These are phyloP conservation scores for Physella acuta DNA, from an alignment of 1,140 invertebrate genomes.

Conservation along the genomic window DNA sequence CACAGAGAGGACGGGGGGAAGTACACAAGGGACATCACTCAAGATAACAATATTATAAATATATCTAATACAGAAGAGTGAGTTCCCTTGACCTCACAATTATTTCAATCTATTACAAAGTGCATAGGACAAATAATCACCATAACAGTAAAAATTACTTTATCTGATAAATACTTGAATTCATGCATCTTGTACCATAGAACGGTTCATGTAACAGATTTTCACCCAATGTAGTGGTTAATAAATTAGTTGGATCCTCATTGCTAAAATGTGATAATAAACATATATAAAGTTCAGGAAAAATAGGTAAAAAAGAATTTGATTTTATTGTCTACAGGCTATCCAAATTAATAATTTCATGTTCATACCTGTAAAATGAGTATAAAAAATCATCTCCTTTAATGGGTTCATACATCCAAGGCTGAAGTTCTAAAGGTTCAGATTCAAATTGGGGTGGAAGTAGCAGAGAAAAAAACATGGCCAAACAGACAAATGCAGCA, in stretches of 20 bases:
- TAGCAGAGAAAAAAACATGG: constrained; percentile 60
- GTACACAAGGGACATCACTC: no score
- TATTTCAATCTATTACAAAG: no score
- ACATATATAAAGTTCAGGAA: not conserved
- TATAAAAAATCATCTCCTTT: constrained; percentile 48
- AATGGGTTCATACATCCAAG: constrained; percentile 62
- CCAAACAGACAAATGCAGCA: constrained; percentile 63
- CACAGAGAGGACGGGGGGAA: no score
- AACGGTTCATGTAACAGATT: constrained; percentile 27
- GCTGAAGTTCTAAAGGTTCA: constrained; percentile 61
- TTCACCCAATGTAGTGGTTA: constrained; percentile 13
- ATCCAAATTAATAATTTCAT: no score
- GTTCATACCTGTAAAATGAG: constrained; percentile 59
- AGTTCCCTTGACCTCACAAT: no score
- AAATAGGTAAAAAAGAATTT: not conserved
- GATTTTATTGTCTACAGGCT: no score
- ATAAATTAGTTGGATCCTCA: constrained; percentile 30
- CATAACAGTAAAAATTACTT: no score
- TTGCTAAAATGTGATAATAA: constrained; percentile 28
- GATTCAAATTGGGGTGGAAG: constrained; percentile 57
- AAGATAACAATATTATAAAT: no score
- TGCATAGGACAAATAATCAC: no score
- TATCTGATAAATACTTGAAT: constrained; percentile 37
- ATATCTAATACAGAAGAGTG: no score
- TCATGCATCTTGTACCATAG: constrained; percentile 37